Evolutionary conservation across 1,140 invertebrate species (phyloP).

Genomic region (Papilio dardanus): DNA sequence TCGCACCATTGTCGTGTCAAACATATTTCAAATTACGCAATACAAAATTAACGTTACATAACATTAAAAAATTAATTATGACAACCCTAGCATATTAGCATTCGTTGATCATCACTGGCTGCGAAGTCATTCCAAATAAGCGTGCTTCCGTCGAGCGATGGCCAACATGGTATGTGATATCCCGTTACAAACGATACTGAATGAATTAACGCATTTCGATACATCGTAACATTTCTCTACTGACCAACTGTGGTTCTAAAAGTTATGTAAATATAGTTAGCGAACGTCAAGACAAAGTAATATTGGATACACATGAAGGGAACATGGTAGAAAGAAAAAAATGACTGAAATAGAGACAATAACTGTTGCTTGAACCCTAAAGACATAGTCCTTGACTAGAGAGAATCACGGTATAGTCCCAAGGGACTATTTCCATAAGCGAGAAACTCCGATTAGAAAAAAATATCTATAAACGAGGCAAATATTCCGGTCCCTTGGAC

Average conservation of each 20-base stretch:
- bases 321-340: neutral
- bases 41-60: neutral
- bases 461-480: too few species aligned
- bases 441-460: too few species aligned
- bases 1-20: too few species aligned
- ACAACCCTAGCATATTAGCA: constrained; percentile 42
- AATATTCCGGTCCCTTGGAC: too few species aligned
- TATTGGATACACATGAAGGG: neutral
- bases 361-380: neutral
- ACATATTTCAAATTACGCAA: neutral
- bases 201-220: constrained; percentile 28
- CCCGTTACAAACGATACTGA: constrained; percentile 39
- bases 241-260: constrained; percentile 6
- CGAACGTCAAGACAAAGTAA: neutral
- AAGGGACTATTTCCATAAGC: too few species aligned
- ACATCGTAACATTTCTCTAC: constrained; percentile 22
- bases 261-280: neutral
- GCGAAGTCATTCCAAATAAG: constrained; percentile 54
- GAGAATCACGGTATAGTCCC: too few species aligned
- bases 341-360: neutral
- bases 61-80: neutral
- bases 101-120: constrained; percentile 47
- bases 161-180: constrained; percentile 42
- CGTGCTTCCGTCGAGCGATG: constrained; percentile 49
- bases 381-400: too few species aligned